Evolutionary conservation across 2,797 vertebrate species (phyloP), one percentile per base, ranked within the genome.

Genomic region (Mycteria americana): DNA sequence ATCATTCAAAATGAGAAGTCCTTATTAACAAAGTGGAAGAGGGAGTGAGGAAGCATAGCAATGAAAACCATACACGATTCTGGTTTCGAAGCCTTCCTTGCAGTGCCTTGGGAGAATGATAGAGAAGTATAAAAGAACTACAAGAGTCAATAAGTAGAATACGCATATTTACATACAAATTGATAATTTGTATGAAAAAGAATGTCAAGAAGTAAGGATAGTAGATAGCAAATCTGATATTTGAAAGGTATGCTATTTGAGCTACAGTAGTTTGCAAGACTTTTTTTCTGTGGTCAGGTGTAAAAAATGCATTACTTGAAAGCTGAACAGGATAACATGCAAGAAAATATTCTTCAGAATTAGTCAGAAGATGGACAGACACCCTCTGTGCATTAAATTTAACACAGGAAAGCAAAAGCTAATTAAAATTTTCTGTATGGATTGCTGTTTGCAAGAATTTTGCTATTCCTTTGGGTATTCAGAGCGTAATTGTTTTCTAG

Each of bases 391-490:
- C 37, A 56, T 70, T 77, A 62, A 86, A 54, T 91, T 53, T 76
- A 69, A 48, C 41, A 68, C 15, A 54, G 75, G 25, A 93, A 76
- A 86, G 35, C 30, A 86, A 88, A 92, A 90, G 17, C 76, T 81
- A 84, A 85, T 91, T 54, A 84, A 76, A 80, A 39, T 76, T 88
- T 89, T 93, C 46, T 79, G 16, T 86, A 19, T 88, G 59, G 30
- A 24, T 86, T 93, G 33, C 56, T 91, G 28, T 96, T 89, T 84
- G 41, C 59, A 89, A 46, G 54, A 93, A 65, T 89, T 91, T 94
- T 92, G 15, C 59, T 85, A 28, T 73, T 87, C 76, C 73, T 73
- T 75, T 77, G 68, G 18, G 25, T 93, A 68, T 93, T 48, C 69
- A 41, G 41, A 78, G 23, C 41, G 56, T 92, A 67, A 68, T 63